Evolutionary conservation across 2,797 vertebrate species (phyloP).

Genomic region (Sebastes paucispinis): DNA sequence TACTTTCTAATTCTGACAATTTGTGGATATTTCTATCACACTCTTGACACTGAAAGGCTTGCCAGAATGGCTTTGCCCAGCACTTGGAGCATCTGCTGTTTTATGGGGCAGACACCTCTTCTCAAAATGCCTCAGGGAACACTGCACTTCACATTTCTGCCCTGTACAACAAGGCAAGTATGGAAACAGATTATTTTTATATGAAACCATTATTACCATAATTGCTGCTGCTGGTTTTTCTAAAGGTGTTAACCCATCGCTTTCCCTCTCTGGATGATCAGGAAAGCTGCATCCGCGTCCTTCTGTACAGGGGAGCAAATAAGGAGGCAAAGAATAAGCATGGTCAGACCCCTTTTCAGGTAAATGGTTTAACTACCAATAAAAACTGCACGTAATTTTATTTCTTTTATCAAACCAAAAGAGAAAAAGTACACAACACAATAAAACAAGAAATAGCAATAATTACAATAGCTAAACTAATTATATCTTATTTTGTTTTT

Average conservation of each 20-base stretch:
- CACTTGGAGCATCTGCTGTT: constrained; percentile 94
- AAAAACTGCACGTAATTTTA: background rate
- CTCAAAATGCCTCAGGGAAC: constrained; percentile 93
- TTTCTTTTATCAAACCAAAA: background rate
- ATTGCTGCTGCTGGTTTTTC: background rate
- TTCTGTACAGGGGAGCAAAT: constrained; percentile 90
- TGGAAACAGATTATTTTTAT: constrained; percentile 8
- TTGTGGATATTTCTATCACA: constrained; percentile 48
- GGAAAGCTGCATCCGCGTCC: constrained; percentile 91
- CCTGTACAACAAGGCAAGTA: constrained; percentile 91
- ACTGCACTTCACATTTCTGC: constrained; percentile 92
- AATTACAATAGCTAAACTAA: background rate
- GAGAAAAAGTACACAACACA: background rate
- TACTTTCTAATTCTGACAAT: constrained; percentile 19
- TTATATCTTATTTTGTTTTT: background rate
- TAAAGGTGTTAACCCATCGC: constrained; percentile 15
- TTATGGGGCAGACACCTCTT: constrained; percentile 90
- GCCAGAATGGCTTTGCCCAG: constrained; percentile 91
- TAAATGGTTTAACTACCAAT: constrained; percentile 42
- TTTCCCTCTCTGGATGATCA: constrained; percentile 64
- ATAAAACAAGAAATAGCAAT: background rate
- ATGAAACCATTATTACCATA: constrained; percentile 19
- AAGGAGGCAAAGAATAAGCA: constrained; percentile 93
- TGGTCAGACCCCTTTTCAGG: constrained; percentile 93
- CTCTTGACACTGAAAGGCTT: constrained; percentile 83